Percentiles rank a stretch among this genome's conserved stretches.
These are phyloP conservation scores for Temnothorax unifasciatus DNA, from an alignment of 2,888 invertebrate genomes.

Conservation along the genomic window DNA sequence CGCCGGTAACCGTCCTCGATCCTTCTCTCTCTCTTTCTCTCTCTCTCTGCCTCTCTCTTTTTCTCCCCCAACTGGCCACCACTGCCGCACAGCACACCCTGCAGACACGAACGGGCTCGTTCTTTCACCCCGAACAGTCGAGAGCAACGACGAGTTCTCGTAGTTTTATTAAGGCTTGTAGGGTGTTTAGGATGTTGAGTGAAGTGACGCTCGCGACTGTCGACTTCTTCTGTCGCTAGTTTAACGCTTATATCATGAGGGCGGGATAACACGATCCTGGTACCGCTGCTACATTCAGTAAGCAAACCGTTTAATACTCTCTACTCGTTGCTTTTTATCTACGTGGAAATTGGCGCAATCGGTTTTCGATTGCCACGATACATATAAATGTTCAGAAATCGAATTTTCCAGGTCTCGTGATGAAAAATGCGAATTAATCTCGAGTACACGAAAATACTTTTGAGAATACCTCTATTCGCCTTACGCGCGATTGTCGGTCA, in stretches of 20 bases:
- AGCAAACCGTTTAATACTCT: conserved; percentile 57
- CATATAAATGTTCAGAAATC: background rate
- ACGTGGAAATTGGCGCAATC: background rate
- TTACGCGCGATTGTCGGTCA: background rate
- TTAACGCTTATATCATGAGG: conserved; percentile 34
- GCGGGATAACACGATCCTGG: conserved; percentile 43
- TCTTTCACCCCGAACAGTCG: conserved; percentile 49
- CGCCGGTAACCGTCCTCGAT: conserved; percentile 60
- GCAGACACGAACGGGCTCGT: conserved; percentile 53
- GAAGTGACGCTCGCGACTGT: conserved; percentile 49
- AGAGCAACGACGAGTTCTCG: conserved; percentile 45
- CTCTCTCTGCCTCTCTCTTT: conserved; percentile 14
- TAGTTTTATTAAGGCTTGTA: conserved; percentile 54
- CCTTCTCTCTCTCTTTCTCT: conserved; percentile 7
- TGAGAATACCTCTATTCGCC: background rate
- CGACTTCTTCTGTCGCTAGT: conserved; percentile 42
- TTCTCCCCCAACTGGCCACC: conserved; percentile 22
- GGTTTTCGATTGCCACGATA: background rate
- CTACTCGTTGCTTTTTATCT: background rate
- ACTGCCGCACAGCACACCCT: conserved; percentile 32
- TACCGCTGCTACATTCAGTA: conserved; percentile 41
- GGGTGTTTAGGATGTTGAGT: conserved; percentile 57
- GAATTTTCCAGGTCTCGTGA: background rate
- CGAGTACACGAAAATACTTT: background rate
- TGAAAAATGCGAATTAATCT: conserved; percentile 20